Evolutionary conservation across 2,113 vertebrate species (phyloP), one percentile per base, ranked within the genome.

Genomic region (Eonycteris spelaea): DNA sequence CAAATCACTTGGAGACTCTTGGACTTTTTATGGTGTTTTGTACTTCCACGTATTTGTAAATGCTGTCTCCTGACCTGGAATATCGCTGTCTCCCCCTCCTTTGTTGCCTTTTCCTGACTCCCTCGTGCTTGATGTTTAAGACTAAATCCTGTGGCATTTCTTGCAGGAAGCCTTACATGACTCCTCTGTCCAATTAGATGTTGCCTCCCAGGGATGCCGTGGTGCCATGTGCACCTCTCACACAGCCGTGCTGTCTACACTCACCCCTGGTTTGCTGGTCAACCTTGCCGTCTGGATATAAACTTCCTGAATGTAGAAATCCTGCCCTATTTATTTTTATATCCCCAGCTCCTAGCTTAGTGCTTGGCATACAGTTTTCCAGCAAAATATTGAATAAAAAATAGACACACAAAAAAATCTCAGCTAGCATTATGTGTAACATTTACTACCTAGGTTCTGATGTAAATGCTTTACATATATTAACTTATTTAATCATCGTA

Each of bases 371-470:
- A 40, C 51, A 87, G 30, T 94, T 95, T 89, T 65, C 45, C 35
- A 65, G 87, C 63, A 87, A 90, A 55, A 33, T 77, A 65, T 43
- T 71, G 13, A 83, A 59, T 78, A 7, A 79, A 90, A 95, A 90
- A 30, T 33, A 16, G 28, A 74, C 80, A 67, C 30, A 8, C 68
- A 28, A 7, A 63, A 33, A 85, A 61, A 35, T 51, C 48, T 48
- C 51, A 92, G 45, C 30, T 95, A 63, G 33, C 3, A 71, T 92
- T 87, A 43, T 92, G 40, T 55, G 2, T 92, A 68, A 79, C 35
- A 40, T 80, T 90, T 94, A 90, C 74, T 92, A n/a, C 5, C 22
- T 90, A 61, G 68, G 16, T 94, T 95, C 90, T 96, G 40, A 61
- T 87, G 63, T 86, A 79, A 94, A 79, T 84, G 43, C 33, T 89